Evolutionary conservation across 35 echinoderm and acorn worm species (phyloP).

Genomic region (Lytechinus pictus): DNA sequence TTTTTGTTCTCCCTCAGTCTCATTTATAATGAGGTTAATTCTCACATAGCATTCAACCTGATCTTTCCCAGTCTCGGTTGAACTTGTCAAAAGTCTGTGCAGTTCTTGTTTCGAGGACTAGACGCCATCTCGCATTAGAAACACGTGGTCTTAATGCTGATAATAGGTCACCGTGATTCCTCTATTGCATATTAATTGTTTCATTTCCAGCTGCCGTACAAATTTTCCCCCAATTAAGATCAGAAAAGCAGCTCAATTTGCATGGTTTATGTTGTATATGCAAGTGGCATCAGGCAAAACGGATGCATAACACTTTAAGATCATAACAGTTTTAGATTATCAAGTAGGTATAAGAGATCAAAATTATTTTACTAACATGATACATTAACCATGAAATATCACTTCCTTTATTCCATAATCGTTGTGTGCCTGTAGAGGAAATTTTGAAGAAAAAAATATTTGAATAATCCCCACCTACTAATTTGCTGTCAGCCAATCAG

Average conservation of each 20-base stretch:
- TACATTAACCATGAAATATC: no score
- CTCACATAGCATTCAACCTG: neutral
- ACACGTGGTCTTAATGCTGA: neutral
- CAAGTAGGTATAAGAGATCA: no score
- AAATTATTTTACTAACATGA: no score
- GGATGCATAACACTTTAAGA: no score
- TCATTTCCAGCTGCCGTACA: neutral
- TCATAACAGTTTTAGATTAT: no score
- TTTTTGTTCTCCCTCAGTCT: neutral
- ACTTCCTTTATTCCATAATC: no score
- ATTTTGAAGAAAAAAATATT: no score
- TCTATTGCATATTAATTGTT: conserved; percentile 6
- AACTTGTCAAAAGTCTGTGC: neutral
- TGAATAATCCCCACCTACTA: no score
- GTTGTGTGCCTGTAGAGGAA: no score
- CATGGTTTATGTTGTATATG: neutral
- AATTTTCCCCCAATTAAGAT: neutral
- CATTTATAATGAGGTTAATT: neutral
- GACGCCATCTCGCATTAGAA: neutral
- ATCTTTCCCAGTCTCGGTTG: neutral
- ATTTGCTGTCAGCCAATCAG: no score
- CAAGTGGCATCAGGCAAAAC: neutral
- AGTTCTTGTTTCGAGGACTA: neutral
- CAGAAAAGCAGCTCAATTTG: neutral
- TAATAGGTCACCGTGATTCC: conserved; percentile 2